Evolutionary conservation across 2,888 invertebrate genomes (phyloP).

Genomic region (Apodemia mormo): DNA sequence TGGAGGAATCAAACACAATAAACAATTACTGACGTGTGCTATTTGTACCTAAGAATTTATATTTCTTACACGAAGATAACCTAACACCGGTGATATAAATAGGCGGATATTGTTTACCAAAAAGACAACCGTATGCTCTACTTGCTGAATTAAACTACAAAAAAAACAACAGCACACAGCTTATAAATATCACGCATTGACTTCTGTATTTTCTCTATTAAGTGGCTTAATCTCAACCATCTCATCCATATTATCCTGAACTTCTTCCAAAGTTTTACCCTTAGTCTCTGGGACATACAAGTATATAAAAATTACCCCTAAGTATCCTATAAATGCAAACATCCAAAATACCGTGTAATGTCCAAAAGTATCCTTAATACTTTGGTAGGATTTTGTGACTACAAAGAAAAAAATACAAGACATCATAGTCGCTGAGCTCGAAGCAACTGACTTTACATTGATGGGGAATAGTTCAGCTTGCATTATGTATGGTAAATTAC

Average conservation of each 20-base stretch:
- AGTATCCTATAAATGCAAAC: slow-evolving; percentile 77
- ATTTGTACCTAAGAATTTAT: too few species aligned
- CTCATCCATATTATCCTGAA: slow-evolving; percentile 76
- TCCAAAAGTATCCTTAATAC: slow-evolving; percentile 77
- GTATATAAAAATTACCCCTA: slow-evolving; percentile 81
- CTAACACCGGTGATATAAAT: too few species aligned
- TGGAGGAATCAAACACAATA: too few species aligned
- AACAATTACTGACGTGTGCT: too few species aligned
- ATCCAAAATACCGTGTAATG: slow-evolving; percentile 82
- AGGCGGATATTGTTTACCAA: background rate
- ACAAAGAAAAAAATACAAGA: slow-evolving; percentile 80
- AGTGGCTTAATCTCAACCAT: slow-evolving; percentile 48
- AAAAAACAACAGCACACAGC: too few species aligned
- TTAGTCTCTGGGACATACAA: slow-evolving; percentile 84
- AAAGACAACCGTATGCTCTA: too few species aligned
- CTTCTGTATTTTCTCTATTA: slow-evolving; percentile 26
- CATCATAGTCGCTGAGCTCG: slow-evolving; percentile 80
- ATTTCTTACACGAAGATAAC: too few species aligned
- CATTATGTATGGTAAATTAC: slow-evolving; percentile 83
- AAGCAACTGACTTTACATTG: slow-evolving; percentile 83
- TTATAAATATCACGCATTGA: background rate
- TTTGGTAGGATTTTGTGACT: slow-evolving; percentile 83
- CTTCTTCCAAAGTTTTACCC: slow-evolving; percentile 83
- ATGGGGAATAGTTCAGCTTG: slow-evolving; percentile 84
- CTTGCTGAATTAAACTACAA: too few species aligned